Evolutionary conservation across 2,113 vertebrate species (phyloP).

Genomic region (Clarias macrocephalus): DNA sequence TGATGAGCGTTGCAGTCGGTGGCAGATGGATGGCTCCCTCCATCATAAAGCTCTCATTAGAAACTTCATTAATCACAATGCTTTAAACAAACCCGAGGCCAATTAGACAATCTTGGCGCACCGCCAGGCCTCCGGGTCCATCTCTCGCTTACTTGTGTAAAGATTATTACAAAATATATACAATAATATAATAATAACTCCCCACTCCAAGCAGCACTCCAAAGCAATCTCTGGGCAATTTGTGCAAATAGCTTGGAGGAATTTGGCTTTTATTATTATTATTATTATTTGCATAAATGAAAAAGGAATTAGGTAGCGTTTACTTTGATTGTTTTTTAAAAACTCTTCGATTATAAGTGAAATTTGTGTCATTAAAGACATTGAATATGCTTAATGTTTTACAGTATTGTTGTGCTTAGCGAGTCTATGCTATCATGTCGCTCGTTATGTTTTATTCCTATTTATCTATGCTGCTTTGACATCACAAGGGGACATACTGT

Average conservation of each 20-base stretch:
- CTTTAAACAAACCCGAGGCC: slow-evolving; percentile 59
- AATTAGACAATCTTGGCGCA: slow-evolving; percentile 53
- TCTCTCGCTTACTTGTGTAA: slow-evolving; percentile 37
- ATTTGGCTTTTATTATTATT: neutral
- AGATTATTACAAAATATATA: slow-evolving; percentile 35
- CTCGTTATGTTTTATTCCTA: neutral
- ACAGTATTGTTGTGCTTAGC: neutral
- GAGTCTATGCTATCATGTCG: neutral
- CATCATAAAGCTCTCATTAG: slow-evolving; percentile 59
- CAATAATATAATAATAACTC: neutral
- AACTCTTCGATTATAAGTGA: neutral
- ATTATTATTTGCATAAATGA: neutral
- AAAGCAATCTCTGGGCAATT: slow-evolving; percentile 21
- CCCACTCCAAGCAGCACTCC: neutral
- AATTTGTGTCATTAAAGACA: neutral
- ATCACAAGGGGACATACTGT: neutral
- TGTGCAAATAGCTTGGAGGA: slow-evolving; percentile 8
- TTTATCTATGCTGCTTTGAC: neutral
- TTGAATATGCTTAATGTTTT: neutral
- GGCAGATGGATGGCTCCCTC: slow-evolving; percentile 52
- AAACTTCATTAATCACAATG: slow-evolving; percentile 63
- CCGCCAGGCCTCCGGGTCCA: slow-evolving; percentile 36
- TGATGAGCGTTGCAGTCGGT: slow-evolving; percentile 28
- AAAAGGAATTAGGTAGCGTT: slow-evolving; percentile 8
- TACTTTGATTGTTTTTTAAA: neutral